These are phyloP conservation scores for Xestia xanthographa DNA, from an alignment of 2,888 invertebrate species.

Conservation along the genomic window DNA sequence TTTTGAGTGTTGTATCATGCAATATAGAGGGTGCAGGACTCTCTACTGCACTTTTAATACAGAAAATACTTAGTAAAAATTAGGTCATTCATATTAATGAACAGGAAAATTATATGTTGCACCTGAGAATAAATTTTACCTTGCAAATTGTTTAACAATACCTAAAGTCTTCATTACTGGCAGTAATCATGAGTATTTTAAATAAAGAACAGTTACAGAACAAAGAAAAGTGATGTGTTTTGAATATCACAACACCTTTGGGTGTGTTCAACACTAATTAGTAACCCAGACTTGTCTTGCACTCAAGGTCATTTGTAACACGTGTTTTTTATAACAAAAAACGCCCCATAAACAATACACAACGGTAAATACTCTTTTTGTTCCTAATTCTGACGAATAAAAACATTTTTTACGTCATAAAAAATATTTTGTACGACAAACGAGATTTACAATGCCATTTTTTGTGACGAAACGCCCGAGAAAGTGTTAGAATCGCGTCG, in stretches of 20 bases:
- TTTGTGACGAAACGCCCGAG: slow-evolving; percentile 23
- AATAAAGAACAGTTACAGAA: slow-evolving; percentile 54
- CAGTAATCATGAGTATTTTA: slow-evolving; percentile 38
- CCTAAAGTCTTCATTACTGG: slow-evolving; percentile 16
- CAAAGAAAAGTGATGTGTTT: slow-evolving; percentile 70
- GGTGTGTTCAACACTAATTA: slow-evolving; percentile 73
- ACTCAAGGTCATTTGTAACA: slow-evolving; percentile 75
- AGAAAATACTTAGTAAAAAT: slow-evolving; percentile 15
- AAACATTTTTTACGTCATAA: slow-evolving; percentile 32
- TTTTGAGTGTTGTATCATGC: not conserved
- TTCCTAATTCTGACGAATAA: slow-evolving; percentile 42
- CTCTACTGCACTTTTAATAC: not conserved
- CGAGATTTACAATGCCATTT: slow-evolving; percentile 45
- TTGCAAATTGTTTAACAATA: not conserved
- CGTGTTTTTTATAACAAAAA: slow-evolving; percentile 72
- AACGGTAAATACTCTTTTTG: slow-evolving; percentile 29
- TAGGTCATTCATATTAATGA: slow-evolving; percentile 14
- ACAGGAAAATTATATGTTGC: slow-evolving; percentile 19
- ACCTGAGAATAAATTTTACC: not conserved
- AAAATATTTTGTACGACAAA: slow-evolving; percentile 42
- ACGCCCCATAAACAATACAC: slow-evolving; percentile 53
- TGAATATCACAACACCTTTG: slow-evolving; percentile 65
- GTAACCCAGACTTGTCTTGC: slow-evolving; percentile 68
- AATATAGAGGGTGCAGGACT: not conserved
- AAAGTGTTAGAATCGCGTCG: slow-evolving; percentile 19